Conservation (phyloP, 2,888 invertebrate genomes). For the Xanthostigma xanthostigma region DNA sequence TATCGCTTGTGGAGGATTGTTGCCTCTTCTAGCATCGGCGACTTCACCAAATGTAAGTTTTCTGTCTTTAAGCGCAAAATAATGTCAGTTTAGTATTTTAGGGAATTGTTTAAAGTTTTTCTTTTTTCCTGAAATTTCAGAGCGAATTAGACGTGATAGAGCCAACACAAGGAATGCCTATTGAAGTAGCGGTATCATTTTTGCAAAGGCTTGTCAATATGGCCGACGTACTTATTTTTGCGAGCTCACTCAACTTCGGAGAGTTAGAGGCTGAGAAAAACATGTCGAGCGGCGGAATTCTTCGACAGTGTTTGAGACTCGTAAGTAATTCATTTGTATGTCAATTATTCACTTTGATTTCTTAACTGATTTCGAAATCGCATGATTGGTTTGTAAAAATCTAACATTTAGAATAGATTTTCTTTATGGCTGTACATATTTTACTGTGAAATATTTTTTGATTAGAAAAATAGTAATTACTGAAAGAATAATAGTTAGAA, state of each 20-base stretch:
- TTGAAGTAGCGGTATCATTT: constrained; percentile 95
- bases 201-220: constrained; percentile 95
- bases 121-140: constrained; percentile 34
- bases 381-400: not conserved
- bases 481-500: too few species aligned
- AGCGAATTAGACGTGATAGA: constrained; percentile 97
- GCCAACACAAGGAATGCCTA: constrained; percentile 96
- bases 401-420: not conserved
- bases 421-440: not conserved
- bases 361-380: too few species aligned
- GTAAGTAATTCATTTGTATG: constrained; percentile 34
- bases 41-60: constrained; percentile 91
- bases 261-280: constrained; percentile 99
- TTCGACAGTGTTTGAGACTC: constrained; percentile 89
- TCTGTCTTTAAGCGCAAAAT: not conserved
- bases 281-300: constrained; percentile 98
- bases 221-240: constrained; percentile 97
- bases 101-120: constrained; percentile 3
- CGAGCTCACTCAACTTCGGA: constrained; percentile 92
- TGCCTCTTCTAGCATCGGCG: constrained; percentile 93
- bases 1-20: constrained; percentile 92
- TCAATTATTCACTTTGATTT: not conserved
- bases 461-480: not conserved
- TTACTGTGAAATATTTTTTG: not conserved
- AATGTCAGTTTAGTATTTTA: not conserved